Percentiles rank a stretch among this genome's conserved stretches.
Evolutionary conservation across 2,113 vertebrate species (phyloP).

Genomic region (Brienomyrus longianalis): DNA sequence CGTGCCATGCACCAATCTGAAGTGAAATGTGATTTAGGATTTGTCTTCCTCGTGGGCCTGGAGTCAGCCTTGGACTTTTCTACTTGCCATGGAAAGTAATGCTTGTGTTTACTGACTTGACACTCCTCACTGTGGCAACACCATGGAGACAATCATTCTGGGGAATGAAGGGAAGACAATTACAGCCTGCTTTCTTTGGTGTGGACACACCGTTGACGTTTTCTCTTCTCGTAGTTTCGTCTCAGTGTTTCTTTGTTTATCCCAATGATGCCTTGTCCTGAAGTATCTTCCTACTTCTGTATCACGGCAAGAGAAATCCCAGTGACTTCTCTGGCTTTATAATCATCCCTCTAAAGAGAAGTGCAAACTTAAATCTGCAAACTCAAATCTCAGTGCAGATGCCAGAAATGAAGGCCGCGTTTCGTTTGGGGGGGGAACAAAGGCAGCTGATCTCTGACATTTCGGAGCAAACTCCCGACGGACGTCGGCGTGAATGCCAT

Average conservation of each 20-base stretch:
- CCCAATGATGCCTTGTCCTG: background rate
- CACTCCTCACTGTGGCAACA: background rate
- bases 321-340: background rate
- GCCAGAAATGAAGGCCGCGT: background rate
- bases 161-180: background rate
- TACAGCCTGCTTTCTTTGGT: background rate
- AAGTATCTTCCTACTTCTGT: background rate
- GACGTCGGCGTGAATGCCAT: conserved; percentile 8
- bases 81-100: background rate
- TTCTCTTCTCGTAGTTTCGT: background rate
- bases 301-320: background rate
- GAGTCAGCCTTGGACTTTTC: background rate
- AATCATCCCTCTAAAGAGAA: background rate
- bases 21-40: conserved; percentile 8
- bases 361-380: background rate
- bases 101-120: conserved; percentile 2
- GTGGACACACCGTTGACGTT: background rate
- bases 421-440: background rate
- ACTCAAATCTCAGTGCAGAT: background rate
- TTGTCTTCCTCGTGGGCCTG: background rate
- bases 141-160: background rate
- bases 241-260: background rate
- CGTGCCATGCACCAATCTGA: background rate
- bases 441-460: conserved; percentile 22
- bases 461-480: background rate